Percentiles rank a stretch among this genome's conserved stretches.
Conservation (phyloP, 2,797 vertebrate species). For the Notoglanidium macrostoma region DNA sequence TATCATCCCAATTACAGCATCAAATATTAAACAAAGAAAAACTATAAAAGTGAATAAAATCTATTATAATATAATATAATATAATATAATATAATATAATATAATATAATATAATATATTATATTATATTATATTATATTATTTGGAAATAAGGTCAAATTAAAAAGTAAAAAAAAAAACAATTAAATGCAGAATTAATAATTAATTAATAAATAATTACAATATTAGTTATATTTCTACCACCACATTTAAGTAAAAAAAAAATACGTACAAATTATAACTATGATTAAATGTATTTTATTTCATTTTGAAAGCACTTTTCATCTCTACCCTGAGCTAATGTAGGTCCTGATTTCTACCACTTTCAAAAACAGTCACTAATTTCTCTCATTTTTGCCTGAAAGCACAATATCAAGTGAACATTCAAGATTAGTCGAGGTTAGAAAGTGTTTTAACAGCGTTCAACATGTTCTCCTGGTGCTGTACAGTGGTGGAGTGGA, state of each 20-base stretch:
- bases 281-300: not conserved
- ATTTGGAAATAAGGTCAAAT: not conserved
- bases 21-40: not conserved
- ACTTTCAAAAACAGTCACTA: not conserved
- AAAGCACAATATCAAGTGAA: not conserved
- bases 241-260: no score
- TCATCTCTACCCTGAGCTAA: not conserved
- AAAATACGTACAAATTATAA: not conserved
- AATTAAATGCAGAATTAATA: not conserved
- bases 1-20: not conserved
- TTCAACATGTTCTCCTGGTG: not conserved
- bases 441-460: not conserved
- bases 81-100: no score
- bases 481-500: not conserved
- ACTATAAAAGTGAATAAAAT: not conserved
- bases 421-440: not conserved
- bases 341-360: not conserved
- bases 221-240: no score
- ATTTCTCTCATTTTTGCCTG: not conserved
- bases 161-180: not conserved
- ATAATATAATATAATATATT: no score
- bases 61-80: not conserved
- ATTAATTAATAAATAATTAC: not conserved
- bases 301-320: not conserved
- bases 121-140: not conserved